phyloP scores from a whole-genome alignment of 2,113 vertebrate genomes.

The Morone chrysops region DNA sequence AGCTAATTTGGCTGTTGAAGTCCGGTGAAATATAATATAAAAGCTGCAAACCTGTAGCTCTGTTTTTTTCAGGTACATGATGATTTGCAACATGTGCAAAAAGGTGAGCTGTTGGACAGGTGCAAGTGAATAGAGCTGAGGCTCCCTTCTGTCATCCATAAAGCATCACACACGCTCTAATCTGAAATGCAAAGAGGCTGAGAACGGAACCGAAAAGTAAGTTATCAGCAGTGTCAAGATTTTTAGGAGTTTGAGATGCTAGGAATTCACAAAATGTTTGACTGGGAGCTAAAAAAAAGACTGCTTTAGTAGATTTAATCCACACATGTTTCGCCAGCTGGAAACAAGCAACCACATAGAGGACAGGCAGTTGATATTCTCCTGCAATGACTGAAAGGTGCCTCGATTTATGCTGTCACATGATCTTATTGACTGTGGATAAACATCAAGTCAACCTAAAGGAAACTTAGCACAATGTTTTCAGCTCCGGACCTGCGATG shows the following conservation, averaged over 20 bases:
- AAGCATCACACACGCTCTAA: conserved; percentile 14
- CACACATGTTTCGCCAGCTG: conserved; percentile 40
- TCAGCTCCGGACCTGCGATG: not conserved
- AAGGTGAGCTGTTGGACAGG: not conserved
- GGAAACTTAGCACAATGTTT: conserved; percentile 17
- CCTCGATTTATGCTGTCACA: conserved; percentile 14
- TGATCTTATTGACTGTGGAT: not conserved
- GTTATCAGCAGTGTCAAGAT: conserved; percentile 13
- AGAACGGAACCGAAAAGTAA: conserved; percentile 11
- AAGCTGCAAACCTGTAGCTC: conserved; percentile 4
- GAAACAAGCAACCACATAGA: conserved; percentile 14
- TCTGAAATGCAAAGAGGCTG: conserved; percentile 12
- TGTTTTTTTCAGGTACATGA: not conserved
- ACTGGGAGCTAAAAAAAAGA: conserved; percentile 29
- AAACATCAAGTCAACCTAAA: conserved; percentile 8
- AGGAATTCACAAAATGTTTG: conserved; percentile 39
- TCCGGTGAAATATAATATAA: not conserved
- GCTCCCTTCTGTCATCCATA: conserved; percentile 19
- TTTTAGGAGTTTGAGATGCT: conserved; percentile 8
- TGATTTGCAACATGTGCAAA: not conserved
- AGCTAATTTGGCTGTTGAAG: not conserved
- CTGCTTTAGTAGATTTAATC: conserved; percentile 28
- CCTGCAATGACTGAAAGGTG: conserved; percentile 20
- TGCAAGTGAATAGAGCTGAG: not conserved
- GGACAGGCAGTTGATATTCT: conserved; percentile 28